Evolutionary conservation across 2,888 invertebrate species (phyloP).

Genomic region (Dyspetes luteomarginatus): DNA sequence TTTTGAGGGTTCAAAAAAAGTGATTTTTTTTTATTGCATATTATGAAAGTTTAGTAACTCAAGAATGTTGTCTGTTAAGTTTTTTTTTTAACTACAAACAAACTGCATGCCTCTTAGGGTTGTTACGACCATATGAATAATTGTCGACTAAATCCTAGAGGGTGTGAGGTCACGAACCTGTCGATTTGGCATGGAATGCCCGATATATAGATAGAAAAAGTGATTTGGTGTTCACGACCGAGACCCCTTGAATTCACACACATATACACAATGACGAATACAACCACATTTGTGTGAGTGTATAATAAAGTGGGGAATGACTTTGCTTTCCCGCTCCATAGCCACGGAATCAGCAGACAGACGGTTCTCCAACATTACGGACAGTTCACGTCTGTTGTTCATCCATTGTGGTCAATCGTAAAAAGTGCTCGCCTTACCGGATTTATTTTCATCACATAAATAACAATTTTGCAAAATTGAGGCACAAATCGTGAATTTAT

Average conservation of each 20-base stretch:
- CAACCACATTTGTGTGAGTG: background rate
- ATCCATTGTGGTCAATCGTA: conserved; percentile 22
- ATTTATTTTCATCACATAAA: background rate
- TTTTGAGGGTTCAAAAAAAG: too few relatives aligned
- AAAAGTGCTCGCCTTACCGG: background rate
- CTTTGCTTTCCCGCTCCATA: conserved; percentile 56
- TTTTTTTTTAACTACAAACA: too few relatives aligned
- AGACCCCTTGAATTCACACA: background rate
- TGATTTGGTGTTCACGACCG: background rate
- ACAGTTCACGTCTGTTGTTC: conserved; percentile 29
- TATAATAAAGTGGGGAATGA: conserved; percentile 46
- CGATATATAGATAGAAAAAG: too few relatives aligned
- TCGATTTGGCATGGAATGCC: too few relatives aligned
- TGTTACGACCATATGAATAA: too few relatives aligned
- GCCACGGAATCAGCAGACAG: conserved; percentile 7
- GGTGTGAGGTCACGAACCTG: too few relatives aligned
- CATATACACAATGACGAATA: background rate
- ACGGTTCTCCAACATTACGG: conserved; percentile 26
- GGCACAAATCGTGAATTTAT: background rate
- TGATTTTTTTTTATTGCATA: too few relatives aligned
- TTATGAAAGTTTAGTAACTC: too few relatives aligned
- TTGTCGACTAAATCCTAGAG: too few relatives aligned
- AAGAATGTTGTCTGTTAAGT: too few relatives aligned
- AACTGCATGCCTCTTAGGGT: too few relatives aligned
- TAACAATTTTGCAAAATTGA: background rate